These are phyloP conservation scores for Pollenia amentaria DNA, from an alignment of 2,888 invertebrate species.

Conservation along the genomic window DNA sequence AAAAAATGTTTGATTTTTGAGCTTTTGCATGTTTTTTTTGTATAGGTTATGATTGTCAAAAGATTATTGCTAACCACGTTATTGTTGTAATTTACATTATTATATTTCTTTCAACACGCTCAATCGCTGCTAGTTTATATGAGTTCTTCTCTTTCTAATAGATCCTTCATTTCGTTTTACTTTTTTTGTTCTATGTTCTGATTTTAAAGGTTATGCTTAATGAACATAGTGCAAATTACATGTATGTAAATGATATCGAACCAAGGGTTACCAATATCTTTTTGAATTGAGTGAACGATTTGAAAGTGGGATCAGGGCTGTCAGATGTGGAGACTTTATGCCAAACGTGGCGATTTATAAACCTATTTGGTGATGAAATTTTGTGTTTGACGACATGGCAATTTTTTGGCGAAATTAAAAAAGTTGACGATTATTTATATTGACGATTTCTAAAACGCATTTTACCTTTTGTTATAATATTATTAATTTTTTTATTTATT, in stretches of 20 bases:
- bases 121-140: constrained; percentile 37
- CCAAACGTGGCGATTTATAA: too few relatives aligned
- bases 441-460: too few relatives aligned
- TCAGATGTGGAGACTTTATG: too few relatives aligned
- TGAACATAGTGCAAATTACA: constrained; percentile 53
- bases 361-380: too few relatives aligned
- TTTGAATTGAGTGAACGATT: too few relatives aligned
- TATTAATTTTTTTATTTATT: too few relatives aligned
- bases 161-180: constrained; percentile 50
- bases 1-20: constrained; percentile 38
- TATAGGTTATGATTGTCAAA: constrained; percentile 65
- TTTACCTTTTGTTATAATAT: too few relatives aligned
- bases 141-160: constrained; percentile 39
- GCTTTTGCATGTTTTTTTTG: constrained; percentile 61
- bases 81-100: constrained; percentile 66
- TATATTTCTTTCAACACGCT: constrained; percentile 23
- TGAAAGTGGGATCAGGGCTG: too few relatives aligned
- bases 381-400: too few relatives aligned
- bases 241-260: neutral
- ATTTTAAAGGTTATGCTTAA: constrained; percentile 68
- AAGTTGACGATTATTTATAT: too few relatives aligned
- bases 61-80: constrained; percentile 63
- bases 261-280: constrained; percentile 6
- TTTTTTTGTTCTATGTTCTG: neutral
- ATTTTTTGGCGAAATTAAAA: too few relatives aligned